A percentile compares a stretch with the other conserved stretches of the same genome.
Conservation (phyloP, 2,113 vertebrate genomes). For the Probosciger aterrimus region DNA sequence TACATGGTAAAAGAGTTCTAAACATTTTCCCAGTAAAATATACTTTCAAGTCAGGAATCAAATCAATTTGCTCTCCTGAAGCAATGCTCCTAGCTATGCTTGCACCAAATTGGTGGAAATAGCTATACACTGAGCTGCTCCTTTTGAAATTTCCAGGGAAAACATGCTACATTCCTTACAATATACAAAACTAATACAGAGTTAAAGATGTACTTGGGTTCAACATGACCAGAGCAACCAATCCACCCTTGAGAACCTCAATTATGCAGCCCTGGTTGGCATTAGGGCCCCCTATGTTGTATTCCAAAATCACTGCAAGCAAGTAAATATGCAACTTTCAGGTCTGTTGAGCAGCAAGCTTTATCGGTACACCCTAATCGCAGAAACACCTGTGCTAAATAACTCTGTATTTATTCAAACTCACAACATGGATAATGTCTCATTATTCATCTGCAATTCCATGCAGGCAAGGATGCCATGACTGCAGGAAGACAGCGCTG, state of each 20-base stretch:
- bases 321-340: background rate
- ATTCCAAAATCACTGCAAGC: background rate
- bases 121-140: background rate
- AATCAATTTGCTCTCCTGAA: background rate
- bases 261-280: too few relatives aligned
- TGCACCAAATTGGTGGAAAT: background rate
- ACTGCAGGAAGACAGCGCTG: fast-evolving
- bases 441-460: background rate
- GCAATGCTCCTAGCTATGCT: background rate
- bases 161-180: background rate
- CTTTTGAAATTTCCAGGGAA: background rate
- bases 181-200: background rate
- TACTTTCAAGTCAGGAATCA: background rate
- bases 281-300: background rate
- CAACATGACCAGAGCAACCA: fast-evolving
- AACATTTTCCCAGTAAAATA: background rate
- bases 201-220: background rate
- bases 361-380: background rate
- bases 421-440: background rate
- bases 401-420: background rate
- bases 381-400: background rate
- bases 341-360: background rate
- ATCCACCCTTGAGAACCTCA: background rate
- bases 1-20: background rate
- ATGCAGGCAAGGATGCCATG: fast-evolving